These are phyloP conservation scores for Mesodorylaimus sp. DNA, from an alignment of 2,888 invertebrate species.

Conservation along the genomic window DNA sequence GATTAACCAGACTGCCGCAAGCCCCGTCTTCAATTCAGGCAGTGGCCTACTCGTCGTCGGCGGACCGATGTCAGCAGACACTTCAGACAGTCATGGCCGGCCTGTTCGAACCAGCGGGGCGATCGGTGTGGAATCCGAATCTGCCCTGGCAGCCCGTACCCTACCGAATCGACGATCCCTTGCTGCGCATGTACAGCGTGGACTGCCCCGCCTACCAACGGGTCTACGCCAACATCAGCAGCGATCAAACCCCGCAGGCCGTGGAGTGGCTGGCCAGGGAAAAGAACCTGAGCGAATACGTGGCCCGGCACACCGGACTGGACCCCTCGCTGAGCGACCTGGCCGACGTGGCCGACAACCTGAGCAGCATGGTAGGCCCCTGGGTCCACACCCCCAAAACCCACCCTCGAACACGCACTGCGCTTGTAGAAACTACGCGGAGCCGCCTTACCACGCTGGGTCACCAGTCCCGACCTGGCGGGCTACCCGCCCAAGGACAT, in stretches of 20 bases:
- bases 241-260: conserved; percentile 15
- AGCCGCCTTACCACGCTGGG: background rate
- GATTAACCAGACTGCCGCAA: too few relatives aligned
- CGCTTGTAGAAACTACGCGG: too few relatives aligned
- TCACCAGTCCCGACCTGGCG: background rate
- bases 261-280: conserved; percentile 12
- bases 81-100: conserved; percentile 15
- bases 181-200: conserved; percentile 20
- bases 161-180: conserved; percentile 19
- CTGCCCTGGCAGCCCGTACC: conserved; percentile 18
- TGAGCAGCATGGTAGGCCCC: conserved; percentile 17
- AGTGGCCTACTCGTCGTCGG: conserved; percentile 17
- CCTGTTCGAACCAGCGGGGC: conserved; percentile 8
- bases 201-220: conserved; percentile 14
- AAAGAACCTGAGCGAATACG: conserved; percentile 11
- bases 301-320: conserved; percentile 16
- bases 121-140: background rate
- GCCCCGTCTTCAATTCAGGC: conserved; percentile 11
- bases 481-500: background rate
- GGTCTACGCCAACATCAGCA: conserved; percentile 17
- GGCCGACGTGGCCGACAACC: conserved; percentile 21
- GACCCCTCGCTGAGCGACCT: conserved; percentile 15
- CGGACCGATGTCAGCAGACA: conserved; percentile 21
- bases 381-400: too few relatives aligned
- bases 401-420: too few relatives aligned